phyloP scores from a whole-genome alignment of 1,140 invertebrate species.

The Uloborus diversus region DNA sequence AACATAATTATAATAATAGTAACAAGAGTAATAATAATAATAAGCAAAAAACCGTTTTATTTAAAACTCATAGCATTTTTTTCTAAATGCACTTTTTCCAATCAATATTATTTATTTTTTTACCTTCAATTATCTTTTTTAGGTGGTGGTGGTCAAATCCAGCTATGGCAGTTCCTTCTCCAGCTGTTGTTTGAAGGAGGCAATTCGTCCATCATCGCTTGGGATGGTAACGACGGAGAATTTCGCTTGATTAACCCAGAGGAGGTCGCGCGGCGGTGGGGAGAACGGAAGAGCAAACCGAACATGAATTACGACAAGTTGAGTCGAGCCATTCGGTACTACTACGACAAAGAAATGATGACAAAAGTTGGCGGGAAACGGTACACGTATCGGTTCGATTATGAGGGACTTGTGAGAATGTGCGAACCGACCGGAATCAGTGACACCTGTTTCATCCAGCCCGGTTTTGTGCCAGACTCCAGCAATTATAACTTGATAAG shows the following conservation, averaged over 20 bases:
- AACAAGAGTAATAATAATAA: neutral
- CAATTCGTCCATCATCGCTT: slow-evolving; percentile 91
- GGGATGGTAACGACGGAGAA: slow-evolving; percentile 95
- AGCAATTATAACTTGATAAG: neutral
- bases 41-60: neutral
- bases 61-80: neutral
- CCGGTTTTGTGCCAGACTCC: neutral
- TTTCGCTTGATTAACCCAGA: slow-evolving; percentile 98
- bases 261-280: slow-evolving; percentile 96
- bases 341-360: slow-evolving; percentile 91
- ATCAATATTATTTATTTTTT: neutral
- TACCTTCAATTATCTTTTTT: neutral
- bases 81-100: neutral
- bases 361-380: slow-evolving; percentile 71
- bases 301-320: slow-evolving; percentile 95
- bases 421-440: neutral
- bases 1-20: neutral
- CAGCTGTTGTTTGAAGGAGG: slow-evolving; percentile 90
- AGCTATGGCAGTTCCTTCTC: slow-evolving; percentile 98
- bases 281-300: slow-evolving; percentile 72
- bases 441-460: slow-evolving; percentile 12
- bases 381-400: slow-evolving; percentile 69
- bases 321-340: slow-evolving; percentile 85
- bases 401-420: slow-evolving; percentile 61
- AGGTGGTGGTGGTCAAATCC: slow-evolving; percentile 82